phyloP scores from a whole-genome alignment of 2,113 vertebrate species.

The Myxocyprinus asiaticus region DNA sequence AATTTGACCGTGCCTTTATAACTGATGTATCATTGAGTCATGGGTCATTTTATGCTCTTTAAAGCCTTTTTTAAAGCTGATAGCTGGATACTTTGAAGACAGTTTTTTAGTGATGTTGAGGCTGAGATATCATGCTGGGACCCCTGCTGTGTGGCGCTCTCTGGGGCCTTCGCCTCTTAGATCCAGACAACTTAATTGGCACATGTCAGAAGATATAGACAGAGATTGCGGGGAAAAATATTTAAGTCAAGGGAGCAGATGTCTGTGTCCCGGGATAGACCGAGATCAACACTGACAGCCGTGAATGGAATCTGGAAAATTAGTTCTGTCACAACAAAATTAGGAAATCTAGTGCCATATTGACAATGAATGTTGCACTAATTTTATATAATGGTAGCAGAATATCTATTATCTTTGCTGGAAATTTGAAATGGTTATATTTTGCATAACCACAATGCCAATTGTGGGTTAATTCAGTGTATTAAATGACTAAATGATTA shows the following conservation, averaged over 20 bases:
- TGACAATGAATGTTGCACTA: not conserved
- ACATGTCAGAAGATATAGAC: slow-evolving; percentile 47
- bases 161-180: slow-evolving; percentile 41
- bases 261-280: not conserved
- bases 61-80: not conserved
- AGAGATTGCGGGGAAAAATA: slow-evolving; percentile 42
- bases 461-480: too few species aligned
- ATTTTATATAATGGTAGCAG: too few species aligned
- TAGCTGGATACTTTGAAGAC: slow-evolving; percentile 18
- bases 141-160: slow-evolving; percentile 44
- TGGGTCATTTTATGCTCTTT: slow-evolving; percentile 10
- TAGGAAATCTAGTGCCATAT: not conserved
- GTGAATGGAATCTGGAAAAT: not conserved
- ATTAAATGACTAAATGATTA: too few species aligned
- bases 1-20: too few species aligned
- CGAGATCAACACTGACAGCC: not conserved
- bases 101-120: not conserved
- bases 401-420: too few species aligned
- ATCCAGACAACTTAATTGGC: slow-evolving; percentile 52
- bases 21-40: too few species aligned
- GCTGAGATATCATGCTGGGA: slow-evolving; percentile 44
- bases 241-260: not conserved
- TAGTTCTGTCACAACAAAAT: not conserved
- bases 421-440: too few species aligned
- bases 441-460: too few species aligned